Percentiles rank a stretch among this genome's conserved stretches.
Evolutionary conservation across 1,140 invertebrate genomes (phyloP).

Genomic region (Dolichoris vasculosae): DNA sequence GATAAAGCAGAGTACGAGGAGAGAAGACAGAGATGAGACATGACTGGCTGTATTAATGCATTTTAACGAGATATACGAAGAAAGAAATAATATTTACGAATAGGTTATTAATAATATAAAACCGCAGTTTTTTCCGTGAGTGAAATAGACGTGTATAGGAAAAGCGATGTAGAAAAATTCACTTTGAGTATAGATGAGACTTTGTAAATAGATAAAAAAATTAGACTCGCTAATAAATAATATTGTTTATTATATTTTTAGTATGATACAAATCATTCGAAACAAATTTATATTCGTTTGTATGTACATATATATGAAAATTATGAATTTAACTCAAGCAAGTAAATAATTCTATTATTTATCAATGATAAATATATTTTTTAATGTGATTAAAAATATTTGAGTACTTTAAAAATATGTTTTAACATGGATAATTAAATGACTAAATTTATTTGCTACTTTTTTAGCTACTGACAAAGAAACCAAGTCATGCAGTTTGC

Average conservation of each 20-base stretch:
- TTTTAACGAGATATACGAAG: slow-evolving; percentile 16
- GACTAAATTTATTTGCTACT: too few species aligned
- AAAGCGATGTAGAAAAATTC: neutral
- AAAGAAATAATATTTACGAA: slow-evolving; percentile 16
- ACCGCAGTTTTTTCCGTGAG: neutral
- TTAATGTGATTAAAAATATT: too few species aligned
- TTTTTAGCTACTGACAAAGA: too few species aligned
- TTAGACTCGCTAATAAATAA: neutral
- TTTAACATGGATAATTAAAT: too few species aligned
- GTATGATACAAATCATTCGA: neutral
- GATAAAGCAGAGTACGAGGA: neutral
- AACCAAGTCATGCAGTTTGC: too few species aligned
- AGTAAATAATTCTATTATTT: too few species aligned
- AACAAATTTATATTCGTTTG: neutral
- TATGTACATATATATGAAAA: neutral
- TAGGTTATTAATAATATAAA: neutral
- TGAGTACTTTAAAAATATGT: too few species aligned
- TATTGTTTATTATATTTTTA: slow-evolving; percentile 1
- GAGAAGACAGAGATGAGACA: neutral
- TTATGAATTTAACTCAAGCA: too few species aligned
- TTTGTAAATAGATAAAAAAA: neutral
- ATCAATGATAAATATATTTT: too few species aligned
- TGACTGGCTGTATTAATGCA: slow-evolving; percentile 40
- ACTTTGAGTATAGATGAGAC: neutral
- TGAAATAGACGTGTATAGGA: neutral